Evolutionary conservation across 1,140 invertebrate genomes (phyloP).

Genomic region (Zaprionus camerounensis): DNA sequence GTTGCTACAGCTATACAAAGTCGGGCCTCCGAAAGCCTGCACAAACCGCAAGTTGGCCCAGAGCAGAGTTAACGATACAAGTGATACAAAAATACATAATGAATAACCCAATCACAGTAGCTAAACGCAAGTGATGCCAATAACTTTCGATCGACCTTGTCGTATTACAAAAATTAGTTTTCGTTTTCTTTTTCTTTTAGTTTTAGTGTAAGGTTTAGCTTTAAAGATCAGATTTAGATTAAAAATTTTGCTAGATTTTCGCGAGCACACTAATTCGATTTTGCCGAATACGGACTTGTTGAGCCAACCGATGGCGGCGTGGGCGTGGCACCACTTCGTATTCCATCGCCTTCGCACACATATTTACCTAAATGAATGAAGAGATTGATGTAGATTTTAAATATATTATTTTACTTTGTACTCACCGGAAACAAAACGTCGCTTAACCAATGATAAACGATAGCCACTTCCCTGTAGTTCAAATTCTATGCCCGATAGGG

Average conservation of each 20-base stretch:
- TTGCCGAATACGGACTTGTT: constrained; percentile 81
- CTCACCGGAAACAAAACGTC: constrained; percentile 96
- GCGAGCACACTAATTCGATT: constrained; percentile 79
- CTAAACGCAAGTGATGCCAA: constrained; percentile 41
- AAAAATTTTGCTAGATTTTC: constrained; percentile 71
- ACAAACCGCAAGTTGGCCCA: constrained; percentile 1
- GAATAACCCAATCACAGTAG: constrained; percentile 54
- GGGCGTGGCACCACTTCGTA: constrained; percentile 78
- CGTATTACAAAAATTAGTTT: constrained; percentile 28
- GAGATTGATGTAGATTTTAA: not conserved
- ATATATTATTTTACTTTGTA: not conserved
- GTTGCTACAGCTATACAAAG: constrained; percentile 44
- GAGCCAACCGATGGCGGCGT: constrained; percentile 84
- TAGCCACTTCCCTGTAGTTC: constrained; percentile 95
- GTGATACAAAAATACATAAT: constrained; percentile 71
- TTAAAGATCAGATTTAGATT: constrained; percentile 55
- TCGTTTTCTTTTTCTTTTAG: constrained; percentile 5
- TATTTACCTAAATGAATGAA: constrained; percentile 88
- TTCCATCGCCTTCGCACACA: constrained; percentile 93
- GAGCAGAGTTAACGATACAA: constrained; percentile 66
- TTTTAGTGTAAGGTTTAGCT: constrained; percentile 43
- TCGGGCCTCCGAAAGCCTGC: constrained; percentile 34
- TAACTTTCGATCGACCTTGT: constrained; percentile 5
- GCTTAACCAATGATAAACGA: constrained; percentile 96
- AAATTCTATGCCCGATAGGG: constrained; percentile 96